Evolutionary conservation across 2,113 vertebrate species (phyloP).

Genomic region (Plotosus lineatus): DNA sequence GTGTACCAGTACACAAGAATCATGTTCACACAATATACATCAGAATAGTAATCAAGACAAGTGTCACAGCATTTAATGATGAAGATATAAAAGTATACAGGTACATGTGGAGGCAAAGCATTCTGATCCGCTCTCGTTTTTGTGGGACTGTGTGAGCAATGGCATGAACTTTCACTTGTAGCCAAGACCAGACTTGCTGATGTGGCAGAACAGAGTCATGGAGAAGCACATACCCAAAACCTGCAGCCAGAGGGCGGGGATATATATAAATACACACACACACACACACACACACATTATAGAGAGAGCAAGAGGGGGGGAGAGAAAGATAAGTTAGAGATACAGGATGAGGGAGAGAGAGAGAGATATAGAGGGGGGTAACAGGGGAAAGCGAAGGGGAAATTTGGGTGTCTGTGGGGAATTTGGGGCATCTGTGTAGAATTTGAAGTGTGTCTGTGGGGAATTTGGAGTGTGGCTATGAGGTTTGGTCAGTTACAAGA

Average conservation of each 20-base stretch:
- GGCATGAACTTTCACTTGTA: slow-evolving; percentile 63
- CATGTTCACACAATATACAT: neutral
- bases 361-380: too few relatives aligned
- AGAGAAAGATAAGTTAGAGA: too few relatives aligned
- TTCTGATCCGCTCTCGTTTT: neutral
- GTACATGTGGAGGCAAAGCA: neutral
- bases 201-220: slow-evolving; percentile 80
- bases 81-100: neutral
- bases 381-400: too few relatives aligned
- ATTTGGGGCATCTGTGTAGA: too few relatives aligned
- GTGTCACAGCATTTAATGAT: neutral
- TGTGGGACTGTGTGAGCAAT: neutral
- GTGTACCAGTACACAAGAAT: neutral
- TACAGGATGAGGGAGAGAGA: too few relatives aligned
- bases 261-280: too few relatives aligned
- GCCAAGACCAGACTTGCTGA: slow-evolving; percentile 70
- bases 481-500: neutral
- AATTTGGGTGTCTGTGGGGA: too few relatives aligned
- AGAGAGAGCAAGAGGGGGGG: too few relatives aligned
- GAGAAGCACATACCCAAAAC: slow-evolving; percentile 79
- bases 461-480: too few relatives aligned
- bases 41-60: neutral
- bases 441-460: neutral
- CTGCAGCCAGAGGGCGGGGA: slow-evolving; percentile 61
- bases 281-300: too few relatives aligned